Base-by-base conservation (phyloP, 1,140 invertebrate species). In the Hermetia illucens region DNA sequence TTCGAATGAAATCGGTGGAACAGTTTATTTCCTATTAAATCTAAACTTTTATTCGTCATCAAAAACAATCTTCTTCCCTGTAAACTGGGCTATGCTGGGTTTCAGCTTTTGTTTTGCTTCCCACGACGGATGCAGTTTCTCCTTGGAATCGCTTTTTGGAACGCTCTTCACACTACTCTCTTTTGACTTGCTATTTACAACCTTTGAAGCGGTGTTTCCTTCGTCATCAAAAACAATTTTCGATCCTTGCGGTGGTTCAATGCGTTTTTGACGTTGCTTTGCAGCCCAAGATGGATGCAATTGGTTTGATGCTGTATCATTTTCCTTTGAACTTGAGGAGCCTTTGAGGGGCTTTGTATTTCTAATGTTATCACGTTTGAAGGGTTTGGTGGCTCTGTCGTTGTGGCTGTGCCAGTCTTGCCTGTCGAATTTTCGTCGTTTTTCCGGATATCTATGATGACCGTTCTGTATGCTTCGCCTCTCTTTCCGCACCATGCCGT, bases 91-190 rank as follows among this genome's bases (percentile, higher is more conserved):
- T 15, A 59, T 59, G 36, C 45, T 48, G 0, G 56, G 51, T 25
- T 59, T 59, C 12, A 45, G 34, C 38, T 51, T 53, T 36, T 59
- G 71, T 44, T 74, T 74, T 4, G 71, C 71, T 50, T 70, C 65
- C 71, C 71, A 74, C 9, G 71, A 74, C 3, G 71, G 70, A 62
- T 74, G 71, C 40, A 72, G 47, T 52, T 65, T 67, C 44, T 68
- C 63, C 16, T 36, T 30, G n/a, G 4, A 27, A 9, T 22, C 21
- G 21, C 6, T 17, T 39, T 22, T 9, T 34, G 21, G 16, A 17
- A 17, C 8, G 19, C n/a, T 36, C 36, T 22, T 16, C 9, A 8
- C 21, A 35, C 24, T 30, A 15, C 15, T 36, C 18, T 6, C 19
- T 29, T 16, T 35, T 36, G 16, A 10, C n/a, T n/a, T n/a, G n/a